Evolutionary conservation across 2,888 invertebrate species (phyloP).

Genomic region (Patella depressa): DNA sequence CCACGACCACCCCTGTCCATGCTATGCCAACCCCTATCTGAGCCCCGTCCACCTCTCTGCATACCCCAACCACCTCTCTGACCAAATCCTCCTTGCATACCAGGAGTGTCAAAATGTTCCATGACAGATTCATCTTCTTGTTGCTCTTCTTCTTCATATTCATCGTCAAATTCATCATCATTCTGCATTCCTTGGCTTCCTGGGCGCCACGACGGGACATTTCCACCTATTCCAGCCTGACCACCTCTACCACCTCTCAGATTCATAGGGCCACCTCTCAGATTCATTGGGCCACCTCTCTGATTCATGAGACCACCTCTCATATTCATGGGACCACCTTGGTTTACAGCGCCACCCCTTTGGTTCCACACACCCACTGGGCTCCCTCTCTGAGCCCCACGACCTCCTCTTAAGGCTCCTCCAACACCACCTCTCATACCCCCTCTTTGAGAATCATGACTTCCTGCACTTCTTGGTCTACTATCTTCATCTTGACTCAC

Average conservation of each 20-base stretch:
- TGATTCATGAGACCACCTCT: too few relatives aligned
- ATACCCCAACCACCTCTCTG: background rate
- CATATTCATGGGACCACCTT: background rate
- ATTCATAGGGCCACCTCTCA: background rate
- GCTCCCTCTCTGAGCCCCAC: background rate
- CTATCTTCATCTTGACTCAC: background rate
- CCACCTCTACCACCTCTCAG: background rate
- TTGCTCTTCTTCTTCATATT: slow-evolving; percentile 5
- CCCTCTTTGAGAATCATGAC: slow-evolving; percentile 8
- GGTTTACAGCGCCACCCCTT: background rate
- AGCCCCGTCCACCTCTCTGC: background rate
- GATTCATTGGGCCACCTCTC: too few relatives aligned
- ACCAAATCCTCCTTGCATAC: background rate
- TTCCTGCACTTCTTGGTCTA: background rate
- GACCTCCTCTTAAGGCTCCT: background rate
- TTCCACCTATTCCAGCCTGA: background rate
- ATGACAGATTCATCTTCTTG: background rate
- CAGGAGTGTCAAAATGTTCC: too few relatives aligned
- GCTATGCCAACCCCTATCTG: background rate
- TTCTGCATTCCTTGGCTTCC: too few relatives aligned
- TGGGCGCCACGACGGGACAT: too few relatives aligned
- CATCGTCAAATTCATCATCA: background rate
- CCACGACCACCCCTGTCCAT: too few relatives aligned
- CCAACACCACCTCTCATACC: slow-evolving; percentile 14
- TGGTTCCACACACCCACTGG: background rate